phyloP scores from a whole-genome alignment of 2,797 vertebrate genomes.

The Pseudocheirus occidentalis region DNA sequence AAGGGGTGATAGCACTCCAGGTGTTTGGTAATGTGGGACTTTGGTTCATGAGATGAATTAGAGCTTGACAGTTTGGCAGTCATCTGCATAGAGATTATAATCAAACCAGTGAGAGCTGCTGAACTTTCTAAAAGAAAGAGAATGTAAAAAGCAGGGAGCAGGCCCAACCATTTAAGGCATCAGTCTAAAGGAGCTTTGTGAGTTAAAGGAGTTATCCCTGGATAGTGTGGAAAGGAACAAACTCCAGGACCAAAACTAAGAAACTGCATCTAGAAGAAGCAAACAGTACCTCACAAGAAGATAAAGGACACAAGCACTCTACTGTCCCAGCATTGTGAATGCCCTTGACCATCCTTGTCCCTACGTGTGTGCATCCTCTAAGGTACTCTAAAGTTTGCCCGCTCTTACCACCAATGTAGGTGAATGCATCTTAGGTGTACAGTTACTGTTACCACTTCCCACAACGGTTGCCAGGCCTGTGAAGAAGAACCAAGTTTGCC shows the following conservation, averaged over 20 bases:
- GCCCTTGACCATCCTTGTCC: background rate
- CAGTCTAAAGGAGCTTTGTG: background rate
- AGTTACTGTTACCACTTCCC: too few species aligned
- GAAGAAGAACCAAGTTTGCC: too few species aligned
- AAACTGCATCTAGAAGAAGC: background rate
- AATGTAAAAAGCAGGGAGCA: background rate
- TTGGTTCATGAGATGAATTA: background rate
- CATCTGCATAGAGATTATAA: background rate
- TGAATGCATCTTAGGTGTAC: background rate
- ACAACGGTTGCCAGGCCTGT: background rate
- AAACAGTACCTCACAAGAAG: background rate
- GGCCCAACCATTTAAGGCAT: background rate
- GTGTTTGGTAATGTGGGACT: background rate
- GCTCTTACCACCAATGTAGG: background rate
- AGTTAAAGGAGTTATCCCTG: background rate
- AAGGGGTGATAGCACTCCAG: background rate
- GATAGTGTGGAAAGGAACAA: background rate
- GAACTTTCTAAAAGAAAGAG: background rate
- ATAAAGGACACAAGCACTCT: background rate
- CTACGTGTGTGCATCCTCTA: background rate
- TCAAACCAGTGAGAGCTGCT: background rate
- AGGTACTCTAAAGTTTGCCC: background rate
- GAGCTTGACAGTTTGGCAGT: background rate
- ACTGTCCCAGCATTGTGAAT: background rate
- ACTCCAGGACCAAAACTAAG: background rate